A percentile compares a stretch with the other conserved stretches of the same genome.
Conservation (phyloP, 2,113 vertebrate genomes). For the Copsychus sechellarum region DNA sequence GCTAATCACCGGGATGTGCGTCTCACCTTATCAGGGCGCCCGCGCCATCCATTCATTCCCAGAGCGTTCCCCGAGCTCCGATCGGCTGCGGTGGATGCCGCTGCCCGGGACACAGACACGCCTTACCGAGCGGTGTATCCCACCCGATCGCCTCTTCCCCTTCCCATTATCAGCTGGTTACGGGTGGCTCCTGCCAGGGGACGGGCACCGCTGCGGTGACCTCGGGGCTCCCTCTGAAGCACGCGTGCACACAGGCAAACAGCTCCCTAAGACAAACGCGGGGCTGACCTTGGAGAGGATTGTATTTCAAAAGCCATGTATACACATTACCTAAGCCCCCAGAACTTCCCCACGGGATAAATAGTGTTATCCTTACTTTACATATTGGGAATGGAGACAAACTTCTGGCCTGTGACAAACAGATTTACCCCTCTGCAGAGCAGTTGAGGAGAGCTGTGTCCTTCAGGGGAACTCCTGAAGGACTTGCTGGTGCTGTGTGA, state of each 20-base stretch:
- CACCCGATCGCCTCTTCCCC: not conserved
- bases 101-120: not conserved
- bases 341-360: conserved; percentile 25
- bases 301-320: not conserved
- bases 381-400: conserved; percentile 19
- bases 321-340: not conserved
- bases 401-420: conserved; percentile 13
- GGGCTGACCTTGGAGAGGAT: conserved; percentile 41
- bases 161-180: conserved; percentile 11
- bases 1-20: conserved; percentile 10
- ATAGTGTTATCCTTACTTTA: conserved; percentile 49
- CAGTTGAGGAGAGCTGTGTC: not conserved
- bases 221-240: not conserved
- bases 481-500: not conserved
- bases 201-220: not conserved
- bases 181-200: not conserved
- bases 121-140: not conserved
- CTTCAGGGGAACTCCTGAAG: not conserved
- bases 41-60: not conserved
- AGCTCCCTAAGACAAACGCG: not conserved
- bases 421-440: not conserved
- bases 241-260: not conserved
- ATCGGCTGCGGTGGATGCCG: conserved; percentile 51
- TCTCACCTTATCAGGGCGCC: conserved; percentile 38
- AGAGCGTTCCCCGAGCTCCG: not conserved